These are phyloP conservation scores for Tupiocoris notatus DNA, from an alignment of 2,888 invertebrate genomes.

Conservation along the genomic window DNA sequence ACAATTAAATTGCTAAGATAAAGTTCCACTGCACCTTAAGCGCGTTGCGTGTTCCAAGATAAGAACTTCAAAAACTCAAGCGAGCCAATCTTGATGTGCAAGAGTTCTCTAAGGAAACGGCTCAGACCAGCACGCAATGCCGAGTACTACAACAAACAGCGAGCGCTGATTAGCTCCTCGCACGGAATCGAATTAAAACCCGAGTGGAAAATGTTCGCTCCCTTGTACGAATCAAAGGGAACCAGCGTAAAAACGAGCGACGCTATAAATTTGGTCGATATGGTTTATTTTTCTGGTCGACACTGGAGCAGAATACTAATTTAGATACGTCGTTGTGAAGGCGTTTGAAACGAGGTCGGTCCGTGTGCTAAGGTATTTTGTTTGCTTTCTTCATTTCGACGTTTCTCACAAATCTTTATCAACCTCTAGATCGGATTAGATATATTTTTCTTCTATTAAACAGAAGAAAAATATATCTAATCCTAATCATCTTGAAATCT, in stretches of 20 bases:
- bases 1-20: background rate
- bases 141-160: slow-evolving; percentile 29
- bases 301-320: too few relatives aligned
- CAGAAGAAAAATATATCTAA: too few relatives aligned
- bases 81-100: background rate
- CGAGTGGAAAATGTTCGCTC: background rate
- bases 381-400: too few relatives aligned
- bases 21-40: background rate
- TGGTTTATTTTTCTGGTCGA: background rate
- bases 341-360: too few relatives aligned
- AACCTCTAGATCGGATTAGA: too few relatives aligned
- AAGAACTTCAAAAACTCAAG: background rate
- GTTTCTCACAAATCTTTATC: too few relatives aligned
- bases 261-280: background rate
- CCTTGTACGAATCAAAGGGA: slow-evolving; percentile 7
- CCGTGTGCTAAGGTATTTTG: too few relatives aligned
- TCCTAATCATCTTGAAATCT: too few relatives aligned
- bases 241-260: slow-evolving; percentile 7
- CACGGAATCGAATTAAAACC: slow-evolving; percentile 31
- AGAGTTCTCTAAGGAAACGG: background rate
- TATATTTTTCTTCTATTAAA: too few relatives aligned
- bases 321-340: too few relatives aligned
- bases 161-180: slow-evolving; percentile 8
- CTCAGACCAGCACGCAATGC: slow-evolving; percentile 8
- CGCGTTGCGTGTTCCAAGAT: background rate